Evolutionary conservation across 2,797 vertebrate genomes (phyloP).

Genomic region (Menidia menidia): DNA sequence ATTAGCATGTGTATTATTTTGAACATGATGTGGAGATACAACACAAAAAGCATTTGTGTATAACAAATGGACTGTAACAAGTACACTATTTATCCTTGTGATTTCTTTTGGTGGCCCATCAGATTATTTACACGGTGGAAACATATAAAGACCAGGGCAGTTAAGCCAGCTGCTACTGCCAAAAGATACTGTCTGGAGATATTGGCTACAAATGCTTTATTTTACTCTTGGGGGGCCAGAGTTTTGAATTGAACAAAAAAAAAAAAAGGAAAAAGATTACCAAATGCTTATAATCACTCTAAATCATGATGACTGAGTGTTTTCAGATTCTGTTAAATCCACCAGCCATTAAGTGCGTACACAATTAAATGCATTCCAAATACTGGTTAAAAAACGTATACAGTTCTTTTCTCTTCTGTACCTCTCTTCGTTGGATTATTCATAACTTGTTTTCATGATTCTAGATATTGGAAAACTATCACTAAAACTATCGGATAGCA

Average conservation of each 20-base stretch:
- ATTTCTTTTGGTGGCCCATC: slow-evolving; percentile 79
- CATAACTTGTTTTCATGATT: background rate
- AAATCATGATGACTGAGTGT: slow-evolving; percentile 36
- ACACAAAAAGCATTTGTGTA: slow-evolving; percentile 76
- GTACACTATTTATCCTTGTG: slow-evolving; percentile 71
- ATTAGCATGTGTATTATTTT: slow-evolving; percentile 77
- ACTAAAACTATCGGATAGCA: background rate
- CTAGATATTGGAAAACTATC: background rate
- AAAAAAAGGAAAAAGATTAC: slow-evolving; percentile 3
- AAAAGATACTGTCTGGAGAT: slow-evolving; percentile 83
- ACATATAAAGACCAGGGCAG: slow-evolving; percentile 76
- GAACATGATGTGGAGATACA: slow-evolving; percentile 67
- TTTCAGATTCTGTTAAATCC: slow-evolving; percentile 54
- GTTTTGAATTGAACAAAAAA: slow-evolving; percentile 28
- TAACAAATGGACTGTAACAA: slow-evolving; percentile 82
- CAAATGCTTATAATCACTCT: slow-evolving; percentile 40
- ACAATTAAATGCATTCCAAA: slow-evolving; percentile 26
- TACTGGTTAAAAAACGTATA: slow-evolving; percentile 12
- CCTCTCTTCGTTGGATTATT: background rate
- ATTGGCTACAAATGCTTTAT: slow-evolving; percentile 64
- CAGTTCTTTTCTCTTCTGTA: background rate
- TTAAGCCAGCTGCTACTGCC: slow-evolving; percentile 77
- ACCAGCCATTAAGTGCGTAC: slow-evolving; percentile 15
- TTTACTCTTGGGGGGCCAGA: slow-evolving; percentile 64
- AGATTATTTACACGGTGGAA: slow-evolving; percentile 81